phyloP scores from a whole-genome alignment of 2,888 invertebrate genomes.

The Bruchidius siliquastri region DNA sequence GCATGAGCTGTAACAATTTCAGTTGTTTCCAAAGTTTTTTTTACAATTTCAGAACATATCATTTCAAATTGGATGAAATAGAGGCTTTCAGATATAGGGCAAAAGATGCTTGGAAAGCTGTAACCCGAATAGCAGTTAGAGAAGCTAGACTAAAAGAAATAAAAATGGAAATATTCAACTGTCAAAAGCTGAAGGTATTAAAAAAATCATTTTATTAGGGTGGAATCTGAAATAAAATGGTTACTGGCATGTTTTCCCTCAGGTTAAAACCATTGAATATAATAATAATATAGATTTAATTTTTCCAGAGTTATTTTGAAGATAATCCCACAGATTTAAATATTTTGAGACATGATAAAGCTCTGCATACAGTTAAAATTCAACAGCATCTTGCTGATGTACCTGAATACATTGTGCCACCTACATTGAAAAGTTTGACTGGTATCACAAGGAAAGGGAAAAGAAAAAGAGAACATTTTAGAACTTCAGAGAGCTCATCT shows the following conservation, averaged over 20 bases:
- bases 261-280: no score
- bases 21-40: no score
- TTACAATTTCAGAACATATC: constrained; percentile 66
- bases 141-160: constrained; percentile 96
- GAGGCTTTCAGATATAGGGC: constrained; percentile 95
- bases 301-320: constrained; percentile 76
- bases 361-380: constrained; percentile 76
- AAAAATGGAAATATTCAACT: constrained; percentile 86
- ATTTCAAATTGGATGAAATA: constrained; percentile 91
- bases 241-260: no score
- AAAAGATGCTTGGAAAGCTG: constrained; percentile 91
- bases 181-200: constrained; percentile 76
- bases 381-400: constrained; percentile 85
- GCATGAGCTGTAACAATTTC: no score
- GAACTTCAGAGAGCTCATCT: constrained; percentile 29
- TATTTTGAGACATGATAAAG: constrained; percentile 79
- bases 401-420: constrained; percentile 87
- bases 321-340: constrained; percentile 86
- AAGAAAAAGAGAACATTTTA: constrained; percentile 32
- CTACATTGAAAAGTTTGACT: constrained; percentile 64
- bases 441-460: constrained; percentile 44
- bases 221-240: no score
- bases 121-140: constrained; percentile 87
- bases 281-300: no score
- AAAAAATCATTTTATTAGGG: no score